Evolutionary conservation across 2,888 invertebrate genomes (phyloP).

Genomic region (Acleris literana): DNA sequence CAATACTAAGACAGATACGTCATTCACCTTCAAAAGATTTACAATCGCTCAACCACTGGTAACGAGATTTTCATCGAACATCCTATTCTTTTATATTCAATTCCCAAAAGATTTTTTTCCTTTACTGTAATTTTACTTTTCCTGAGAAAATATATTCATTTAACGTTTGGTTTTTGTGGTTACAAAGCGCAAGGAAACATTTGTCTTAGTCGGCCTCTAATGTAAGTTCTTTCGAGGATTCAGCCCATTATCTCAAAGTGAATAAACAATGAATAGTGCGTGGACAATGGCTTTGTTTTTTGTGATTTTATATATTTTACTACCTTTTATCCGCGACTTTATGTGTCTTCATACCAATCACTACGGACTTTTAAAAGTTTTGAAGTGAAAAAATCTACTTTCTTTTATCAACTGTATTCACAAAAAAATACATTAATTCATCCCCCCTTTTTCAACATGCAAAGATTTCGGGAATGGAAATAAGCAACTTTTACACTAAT

Average conservation of each 20-base stretch:
- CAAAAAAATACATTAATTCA: too few species aligned
- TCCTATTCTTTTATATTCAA: background rate
- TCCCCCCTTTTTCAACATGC: too few species aligned
- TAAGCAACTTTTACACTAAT: too few species aligned
- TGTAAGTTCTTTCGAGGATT: slow-evolving; percentile 24
- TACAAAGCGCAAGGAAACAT: slow-evolving; percentile 9
- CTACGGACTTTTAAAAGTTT: too few species aligned
- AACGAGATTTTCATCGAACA: too few species aligned
- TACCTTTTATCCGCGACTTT: too few species aligned
- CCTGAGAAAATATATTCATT: slow-evolving; percentile 10
- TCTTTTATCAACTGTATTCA: too few species aligned
- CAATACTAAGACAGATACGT: slow-evolving; percentile 7
- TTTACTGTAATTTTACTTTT: background rate
- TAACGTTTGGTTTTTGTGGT: slow-evolving; percentile 16
- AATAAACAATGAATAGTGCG: slow-evolving; percentile 22
- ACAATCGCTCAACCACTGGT: too few species aligned
- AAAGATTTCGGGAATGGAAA: too few species aligned
- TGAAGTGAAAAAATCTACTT: too few species aligned
- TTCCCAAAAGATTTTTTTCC: background rate
- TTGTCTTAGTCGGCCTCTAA: slow-evolving; percentile 26
- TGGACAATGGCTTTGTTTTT: slow-evolving; percentile 9
- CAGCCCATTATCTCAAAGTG: slow-evolving; percentile 14
- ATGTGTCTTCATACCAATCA: too few species aligned
- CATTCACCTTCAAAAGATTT: slow-evolving; percentile 4
- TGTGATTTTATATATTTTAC: background rate